Base-by-base conservation (phyloP, 2,797 vertebrate genomes). In the Emydoidea blandingii region DNA sequence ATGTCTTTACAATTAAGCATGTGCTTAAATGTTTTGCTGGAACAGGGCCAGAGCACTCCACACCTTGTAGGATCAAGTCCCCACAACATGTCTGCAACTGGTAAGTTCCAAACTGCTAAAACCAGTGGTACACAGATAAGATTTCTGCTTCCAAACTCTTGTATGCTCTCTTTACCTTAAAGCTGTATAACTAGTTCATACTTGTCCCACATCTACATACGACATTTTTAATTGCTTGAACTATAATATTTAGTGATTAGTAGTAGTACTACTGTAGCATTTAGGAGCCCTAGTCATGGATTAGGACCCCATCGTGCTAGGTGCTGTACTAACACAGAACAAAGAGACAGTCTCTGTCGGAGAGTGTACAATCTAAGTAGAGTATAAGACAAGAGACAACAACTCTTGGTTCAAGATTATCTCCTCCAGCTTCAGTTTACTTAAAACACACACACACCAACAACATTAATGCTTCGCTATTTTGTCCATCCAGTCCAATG, bases 371-470 rank as follows among this genome's bases (percentile, higher is more conserved):
- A 31, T 59, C 57, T 54, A 9, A 54, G 21, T 54, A 54, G 53
- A 54, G 53, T 54, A 54, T 15, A 59, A 59, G 12, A 59, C 57
- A 59, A 29, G 29, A 59, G 27, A 31, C 12, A 31, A 31, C 57
- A 59, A 59, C 12, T 59, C 27, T 59, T 59, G 29, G 14, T 86
- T 74, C 41, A 94, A 78, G 88, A 94, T 95, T 96, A 59, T 94
- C 82, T 95, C 92, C 83, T 86, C 85, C 57, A 90, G 90, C 87
- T 95, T 96, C 95, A 95, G 82, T 80, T n/a, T 96, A 94, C 96
- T 92, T 52, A 59, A 59, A 15, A 57, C 16, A 52, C 16, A 56
- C 9, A 27, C 25, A 27, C 2, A 74, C n/a, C 93, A 96, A 90
- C 83, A 94, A 88, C 84, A 59, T 29, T 88, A 89, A 93, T 88